These are phyloP conservation scores for Lepidurus arcticus DNA, from an alignment of 1,140 invertebrate genomes.

Conservation along the genomic window DNA sequence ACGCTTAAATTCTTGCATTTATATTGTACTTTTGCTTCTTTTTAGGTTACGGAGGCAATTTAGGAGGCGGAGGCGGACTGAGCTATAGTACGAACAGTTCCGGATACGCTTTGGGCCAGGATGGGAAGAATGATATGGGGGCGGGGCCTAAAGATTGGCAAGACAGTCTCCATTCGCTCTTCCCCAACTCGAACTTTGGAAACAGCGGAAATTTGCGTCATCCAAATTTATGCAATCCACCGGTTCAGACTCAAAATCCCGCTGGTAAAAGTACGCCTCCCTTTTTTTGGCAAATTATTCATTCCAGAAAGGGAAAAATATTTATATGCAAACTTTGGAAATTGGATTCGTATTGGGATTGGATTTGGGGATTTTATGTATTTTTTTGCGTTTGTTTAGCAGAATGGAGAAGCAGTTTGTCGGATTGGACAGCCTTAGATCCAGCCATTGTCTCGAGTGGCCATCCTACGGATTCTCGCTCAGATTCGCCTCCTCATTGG, in stretches of 20 bases:
- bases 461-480: conserved; percentile 40
- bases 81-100: conserved; percentile 2
- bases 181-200: conserved; percentile 50
- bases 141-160: conserved; percentile 46
- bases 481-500: conserved; percentile 49
- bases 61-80: conserved; percentile 27
- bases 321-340: too few relatives aligned
- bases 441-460: conserved; percentile 72
- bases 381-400: conserved; percentile 17
- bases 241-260: not conserved
- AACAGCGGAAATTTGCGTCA: conserved; percentile 37
- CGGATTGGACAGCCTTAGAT: conserved; percentile 77
- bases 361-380: not conserved
- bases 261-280: not conserved
- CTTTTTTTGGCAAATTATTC: not conserved
- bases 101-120: conserved; percentile 23
- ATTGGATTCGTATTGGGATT: not conserved
- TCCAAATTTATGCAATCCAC: conserved; percentile 20
- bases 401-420: conserved; percentile 38
- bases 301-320: too few relatives aligned
- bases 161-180: conserved; percentile 47
- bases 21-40: conserved; percentile 25
- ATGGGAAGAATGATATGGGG: conserved; percentile 1
- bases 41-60: conserved; percentile 29
- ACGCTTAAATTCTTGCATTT: not conserved